These are phyloP conservation scores for Catalaphyllia jardinei DNA, from an alignment of 64 coral and sea anemone genomes.

Conservation along the genomic window DNA sequence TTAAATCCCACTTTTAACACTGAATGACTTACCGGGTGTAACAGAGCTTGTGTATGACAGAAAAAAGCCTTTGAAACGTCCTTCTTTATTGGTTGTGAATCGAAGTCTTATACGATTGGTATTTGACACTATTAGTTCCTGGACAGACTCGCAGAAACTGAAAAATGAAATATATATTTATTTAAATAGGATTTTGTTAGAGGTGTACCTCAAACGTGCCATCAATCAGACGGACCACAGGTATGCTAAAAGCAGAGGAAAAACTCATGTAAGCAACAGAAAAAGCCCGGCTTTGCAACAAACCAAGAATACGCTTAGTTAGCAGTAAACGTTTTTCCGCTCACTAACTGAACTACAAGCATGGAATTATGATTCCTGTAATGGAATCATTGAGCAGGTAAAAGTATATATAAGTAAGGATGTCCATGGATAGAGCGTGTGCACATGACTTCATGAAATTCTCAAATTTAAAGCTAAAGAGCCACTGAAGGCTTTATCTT, in stretches of 20 bases:
- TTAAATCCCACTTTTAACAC: no score
- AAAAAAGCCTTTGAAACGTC: constrained; percentile 67
- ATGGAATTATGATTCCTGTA: no score
- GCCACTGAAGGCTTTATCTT: no score
- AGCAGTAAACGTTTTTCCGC: background rate
- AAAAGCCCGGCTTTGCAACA: background rate
- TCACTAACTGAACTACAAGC: no score
- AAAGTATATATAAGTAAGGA: no score
- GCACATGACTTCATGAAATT: no score
- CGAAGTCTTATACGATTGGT: constrained; percentile 54
- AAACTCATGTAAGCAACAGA: background rate
- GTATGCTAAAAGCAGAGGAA: background rate
- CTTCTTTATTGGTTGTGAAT: constrained; percentile 56
- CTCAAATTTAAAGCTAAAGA: no score
- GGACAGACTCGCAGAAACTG: constrained; percentile 45
- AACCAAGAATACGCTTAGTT: no score
- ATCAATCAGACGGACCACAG: background rate
- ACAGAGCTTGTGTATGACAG: constrained; percentile 66
- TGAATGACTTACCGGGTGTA: constrained; percentile 63
- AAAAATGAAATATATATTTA: background rate
- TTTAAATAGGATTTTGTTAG: background rate
- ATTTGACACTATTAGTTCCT: constrained; percentile 51
- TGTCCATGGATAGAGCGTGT: no score
- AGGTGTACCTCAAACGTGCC: background rate
- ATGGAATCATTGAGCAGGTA: no score